These are phyloP conservation scores for Chalcis sispes DNA, from an alignment of 2,888 invertebrate genomes.

Conservation along the genomic window DNA sequence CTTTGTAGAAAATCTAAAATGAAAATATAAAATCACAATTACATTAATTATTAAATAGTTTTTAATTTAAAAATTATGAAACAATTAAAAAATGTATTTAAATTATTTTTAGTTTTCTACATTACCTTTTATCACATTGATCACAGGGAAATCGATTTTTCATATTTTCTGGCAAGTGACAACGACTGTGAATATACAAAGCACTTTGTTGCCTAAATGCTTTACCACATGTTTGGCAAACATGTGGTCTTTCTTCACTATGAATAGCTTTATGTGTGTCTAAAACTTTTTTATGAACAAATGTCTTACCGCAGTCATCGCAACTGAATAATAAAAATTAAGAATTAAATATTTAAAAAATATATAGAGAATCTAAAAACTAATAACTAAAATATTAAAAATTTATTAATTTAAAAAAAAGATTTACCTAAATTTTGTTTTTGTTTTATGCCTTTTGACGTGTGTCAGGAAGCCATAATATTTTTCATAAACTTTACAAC, in stretches of 20 bases:
- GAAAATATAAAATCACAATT: conserved; percentile 32
- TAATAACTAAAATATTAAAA: background rate
- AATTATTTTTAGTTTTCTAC: background rate
- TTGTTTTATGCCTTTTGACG: conserved; percentile 80
- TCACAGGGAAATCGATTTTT: conserved; percentile 80
- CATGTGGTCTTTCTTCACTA: conserved; percentile 77
- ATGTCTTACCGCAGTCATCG: conserved; percentile 79
- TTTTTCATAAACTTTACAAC: conserved; percentile 81
- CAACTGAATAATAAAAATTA: conserved; percentile 68
- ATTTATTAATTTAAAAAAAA: conserved; percentile 1
- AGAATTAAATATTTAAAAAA: background rate
- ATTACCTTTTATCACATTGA: conserved; percentile 78
- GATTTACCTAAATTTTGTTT: conserved; percentile 79
- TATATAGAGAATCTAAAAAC: background rate
- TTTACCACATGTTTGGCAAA: conserved; percentile 79
- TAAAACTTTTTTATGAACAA: conserved; percentile 77
- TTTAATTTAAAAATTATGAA: background rate
- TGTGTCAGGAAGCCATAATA: conserved; percentile 82
- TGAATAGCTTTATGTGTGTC: conserved; percentile 77
- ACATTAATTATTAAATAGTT: background rate
- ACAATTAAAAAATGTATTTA: conserved; percentile 14
- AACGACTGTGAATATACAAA: conserved; percentile 78
- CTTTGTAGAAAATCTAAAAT: conserved; percentile 78
- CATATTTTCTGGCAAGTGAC: conserved; percentile 79
- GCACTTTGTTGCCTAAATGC: conserved; percentile 79